A percentile compares a stretch with the other conserved stretches of the same genome.
phyloP scores from a whole-genome alignment of 2,888 invertebrate species.

The Danaus chrysippus region DNA sequence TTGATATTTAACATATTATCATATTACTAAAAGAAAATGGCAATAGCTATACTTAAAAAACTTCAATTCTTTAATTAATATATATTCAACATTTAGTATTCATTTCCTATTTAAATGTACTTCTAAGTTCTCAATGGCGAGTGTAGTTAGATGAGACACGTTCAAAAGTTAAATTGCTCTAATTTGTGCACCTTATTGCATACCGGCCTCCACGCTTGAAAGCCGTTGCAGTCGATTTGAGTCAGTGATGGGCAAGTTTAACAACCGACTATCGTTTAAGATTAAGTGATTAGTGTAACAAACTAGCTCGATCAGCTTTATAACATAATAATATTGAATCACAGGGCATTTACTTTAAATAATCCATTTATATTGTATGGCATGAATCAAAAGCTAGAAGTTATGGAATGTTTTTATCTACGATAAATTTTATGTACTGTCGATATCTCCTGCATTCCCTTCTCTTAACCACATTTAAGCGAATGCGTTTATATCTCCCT shows the following conservation, averaged over 20 bases:
- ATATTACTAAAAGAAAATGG: no score
- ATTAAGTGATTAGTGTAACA: background rate
- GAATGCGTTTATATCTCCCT: constrained; percentile 51
- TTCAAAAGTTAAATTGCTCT: constrained; percentile 74
- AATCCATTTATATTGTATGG: no score
- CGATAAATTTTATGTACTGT: constrained; percentile 22
- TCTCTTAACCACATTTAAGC: constrained; percentile 44
- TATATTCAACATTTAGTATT: constrained; percentile 12
- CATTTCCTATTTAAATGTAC: constrained; percentile 41
- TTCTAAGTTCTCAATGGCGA: constrained; percentile 35
- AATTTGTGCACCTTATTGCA: constrained; percentile 72
- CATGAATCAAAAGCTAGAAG: no score
- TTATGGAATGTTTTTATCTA: no score
- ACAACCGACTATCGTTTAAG: constrained; percentile 17
- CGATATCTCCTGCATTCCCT: constrained; percentile 32
- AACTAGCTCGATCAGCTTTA: background rate
- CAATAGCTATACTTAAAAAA: background rate
- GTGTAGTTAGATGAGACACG: constrained; percentile 50
- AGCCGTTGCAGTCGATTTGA: constrained; percentile 57
- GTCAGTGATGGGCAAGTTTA: constrained; percentile 44
- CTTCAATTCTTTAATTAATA: no score
- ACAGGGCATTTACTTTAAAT: background rate
- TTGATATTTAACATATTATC: no score
- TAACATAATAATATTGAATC: constrained; percentile 2
- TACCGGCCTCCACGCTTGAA: constrained; percentile 53